These are phyloP conservation scores for Noturus placidus DNA, from an alignment of 2,113 vertebrate genomes.

Conservation along the genomic window DNA sequence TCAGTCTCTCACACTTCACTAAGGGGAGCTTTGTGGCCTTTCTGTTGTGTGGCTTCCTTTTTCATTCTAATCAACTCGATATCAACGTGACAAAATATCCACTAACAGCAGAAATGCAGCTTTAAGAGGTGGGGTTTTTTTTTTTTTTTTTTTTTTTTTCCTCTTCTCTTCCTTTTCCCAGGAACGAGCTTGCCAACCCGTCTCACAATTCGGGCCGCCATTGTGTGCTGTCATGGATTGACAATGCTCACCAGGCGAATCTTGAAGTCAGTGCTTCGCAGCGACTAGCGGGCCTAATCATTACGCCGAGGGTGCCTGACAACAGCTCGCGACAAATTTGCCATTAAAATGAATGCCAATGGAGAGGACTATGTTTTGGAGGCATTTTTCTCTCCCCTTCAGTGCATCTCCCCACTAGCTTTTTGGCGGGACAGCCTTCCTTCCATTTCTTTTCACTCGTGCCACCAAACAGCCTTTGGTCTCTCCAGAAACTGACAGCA, in stretches of 20 bases:
- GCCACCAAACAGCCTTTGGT: slow-evolving; percentile 72
- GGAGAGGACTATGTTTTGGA: slow-evolving; percentile 64
- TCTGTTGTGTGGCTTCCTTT: slow-evolving; percentile 64
- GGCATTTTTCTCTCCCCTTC: slow-evolving; percentile 43
- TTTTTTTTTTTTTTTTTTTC: no score
- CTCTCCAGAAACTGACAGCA: slow-evolving; percentile 70
- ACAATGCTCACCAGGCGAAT: slow-evolving; percentile 70
- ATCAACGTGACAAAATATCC: slow-evolving; percentile 72
- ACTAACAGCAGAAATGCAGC: slow-evolving; percentile 69
- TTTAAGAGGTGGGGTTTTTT: slow-evolving; percentile 58
- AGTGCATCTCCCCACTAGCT: slow-evolving; percentile 61
- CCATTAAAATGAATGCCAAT: slow-evolving; percentile 77
- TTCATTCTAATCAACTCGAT: slow-evolving; percentile 77
- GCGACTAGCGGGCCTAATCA: slow-evolving; percentile 75
- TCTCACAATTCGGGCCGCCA: slow-evolving; percentile 73
- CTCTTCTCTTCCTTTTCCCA: slow-evolving; percentile 54
- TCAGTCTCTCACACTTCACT: slow-evolving; percentile 67
- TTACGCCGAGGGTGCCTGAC: slow-evolving; percentile 72
- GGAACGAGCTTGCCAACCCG: slow-evolving; percentile 70
- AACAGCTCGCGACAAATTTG: slow-evolving; percentile 72
- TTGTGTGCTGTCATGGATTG: slow-evolving; percentile 76
- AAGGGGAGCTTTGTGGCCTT: slow-evolving; percentile 55
- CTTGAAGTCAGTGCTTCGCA: slow-evolving; percentile 73
- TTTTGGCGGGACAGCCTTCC: slow-evolving; percentile 62
- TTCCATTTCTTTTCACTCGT: slow-evolving; percentile 63